Evolutionary conservation across 2,888 invertebrate genomes (phyloP), one percentile per base, ranked within the genome.

Genomic region (Clitarchus hookeri): DNA sequence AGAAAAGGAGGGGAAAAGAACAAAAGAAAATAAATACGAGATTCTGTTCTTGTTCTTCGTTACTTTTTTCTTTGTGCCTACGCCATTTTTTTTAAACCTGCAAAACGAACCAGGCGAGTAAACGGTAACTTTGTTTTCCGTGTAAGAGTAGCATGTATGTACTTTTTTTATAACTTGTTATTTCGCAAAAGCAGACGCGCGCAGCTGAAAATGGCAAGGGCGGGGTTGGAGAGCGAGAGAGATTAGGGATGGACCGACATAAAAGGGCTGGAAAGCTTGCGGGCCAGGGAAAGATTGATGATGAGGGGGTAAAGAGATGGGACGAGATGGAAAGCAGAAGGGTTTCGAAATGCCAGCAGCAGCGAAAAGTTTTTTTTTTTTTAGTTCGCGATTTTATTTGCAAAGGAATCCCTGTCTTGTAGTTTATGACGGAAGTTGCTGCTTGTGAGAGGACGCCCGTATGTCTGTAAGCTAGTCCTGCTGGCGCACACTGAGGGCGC

Each of bases 11-110:
- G 36, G 27, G 25, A 36, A 82, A 82, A 27, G 82, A 27, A 82
- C 65, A 82, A 82, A 26, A 82, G 82, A 23, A 82, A 82, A 82
- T 82, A 82, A 82, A 26, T 82, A 82, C 82, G 16, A 82, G 82
- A 82, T 82, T 36, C 82, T 27, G 19, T 36, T 26, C 26, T 82
- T 82, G 23, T 82, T 82, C 82, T 82, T 82, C 36, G 6, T 82
- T 27, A 12, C 82, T 82, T 82, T 11, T 26, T 82, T 1, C 16
- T 23, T 23, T 48, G 48, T 13, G 16, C 48, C 48, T 48, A 48
- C 48, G 48, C 48, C 48, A 6, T 48, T 48, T 48, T 48, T 48
- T 48, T 6, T 6, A 48, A 48, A 48, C 48, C 48, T 48, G 48
- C 8, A 65, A 65, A 65, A 65, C n/a, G 23, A 65, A 65, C 65